These are phyloP conservation scores for Homarus americanus DNA, from an alignment of 1,140 invertebrate species.

Conservation along the genomic window DNA sequence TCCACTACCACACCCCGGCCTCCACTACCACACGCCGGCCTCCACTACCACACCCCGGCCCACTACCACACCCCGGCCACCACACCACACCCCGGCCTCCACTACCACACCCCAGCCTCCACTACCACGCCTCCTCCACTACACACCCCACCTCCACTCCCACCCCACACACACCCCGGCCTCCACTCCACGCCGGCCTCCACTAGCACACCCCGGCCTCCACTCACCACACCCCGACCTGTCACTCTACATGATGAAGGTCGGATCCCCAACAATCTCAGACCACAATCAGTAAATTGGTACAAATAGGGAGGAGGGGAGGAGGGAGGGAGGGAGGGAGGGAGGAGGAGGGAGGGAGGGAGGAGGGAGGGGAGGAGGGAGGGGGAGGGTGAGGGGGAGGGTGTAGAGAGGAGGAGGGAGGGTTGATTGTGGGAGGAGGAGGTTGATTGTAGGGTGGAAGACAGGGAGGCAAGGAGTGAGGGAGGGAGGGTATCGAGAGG, in stretches of 20 bases:
- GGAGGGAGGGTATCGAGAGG: not conserved
- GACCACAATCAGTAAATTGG: slow-evolving; percentile 48
- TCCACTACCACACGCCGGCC: not conserved
- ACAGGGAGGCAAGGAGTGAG: not conserved
- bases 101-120: not conserved
- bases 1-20: not conserved
- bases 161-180: too few relatives aligned
- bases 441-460: not conserved
- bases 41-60: not conserved
- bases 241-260: slow-evolving; percentile 8
- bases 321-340: slow-evolving; percentile 7
- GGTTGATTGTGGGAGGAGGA: not conserved
- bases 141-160: not conserved
- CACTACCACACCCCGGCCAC: not conserved
- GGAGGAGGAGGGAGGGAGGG: not conserved
- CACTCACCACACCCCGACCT: not conserved
- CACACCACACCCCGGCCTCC: not conserved
- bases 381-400: not conserved
- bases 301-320: slow-evolving; percentile 32
- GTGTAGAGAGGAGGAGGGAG: not conserved
- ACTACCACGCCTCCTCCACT: not conserved
- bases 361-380: not conserved
- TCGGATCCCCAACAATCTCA: slow-evolving; percentile 39
- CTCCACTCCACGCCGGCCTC: too few relatives aligned
- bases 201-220: not conserved